Evolutionary conservation across 2,797 vertebrate species (phyloP), one percentile per base, ranked within the genome.

Genomic region (Novumbra hubbsi): DNA sequence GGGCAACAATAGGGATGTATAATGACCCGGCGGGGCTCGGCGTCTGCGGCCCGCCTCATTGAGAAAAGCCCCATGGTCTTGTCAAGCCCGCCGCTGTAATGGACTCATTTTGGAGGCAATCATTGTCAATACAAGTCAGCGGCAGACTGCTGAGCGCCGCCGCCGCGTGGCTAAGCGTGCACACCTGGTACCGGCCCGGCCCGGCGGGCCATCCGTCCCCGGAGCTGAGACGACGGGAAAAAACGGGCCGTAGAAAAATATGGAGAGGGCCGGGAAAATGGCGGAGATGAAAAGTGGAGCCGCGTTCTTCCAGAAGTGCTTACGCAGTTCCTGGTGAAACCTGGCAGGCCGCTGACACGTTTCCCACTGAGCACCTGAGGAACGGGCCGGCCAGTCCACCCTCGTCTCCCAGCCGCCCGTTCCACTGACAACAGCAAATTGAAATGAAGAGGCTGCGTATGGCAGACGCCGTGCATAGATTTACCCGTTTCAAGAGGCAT

Each of bases 51-150:
- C 76, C 70, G 70, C 72, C 76, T 85, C 79, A 84, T 74, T 6
- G 78, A 84, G 79, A 78, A 78, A 78, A 48, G 73, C 82, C 80
- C 72, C 78, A 78, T 83, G 79, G 83, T 87, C 93, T 92, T 94
- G 93, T 96, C 95, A 94, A 91, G 93, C 88, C 84, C 84, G 89
- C 90, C 87, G 90, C 92, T 90, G 94, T 97, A 96, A 98, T 95
- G 89, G 93, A 92, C 93, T 95, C 93, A 94, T 96, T 95, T 95
- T 91, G 88, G 91, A 91, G 90, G 94, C 95, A 95, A 96, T 98
- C 95, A 96, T 95, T 96, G 95, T 95, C 96, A 95, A 95, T 94
- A 95, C 91, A 94, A 94, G 93, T 91, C 91, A 91, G 90, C 78
- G 83, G 86, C 86, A 89, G 92, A 92, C 88, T 93, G 92, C 86